Evolutionary conservation across 1,140 invertebrate genomes (phyloP), one percentile per base, ranked within the genome.

Genomic region (Temnothorax nylanderi): DNA sequence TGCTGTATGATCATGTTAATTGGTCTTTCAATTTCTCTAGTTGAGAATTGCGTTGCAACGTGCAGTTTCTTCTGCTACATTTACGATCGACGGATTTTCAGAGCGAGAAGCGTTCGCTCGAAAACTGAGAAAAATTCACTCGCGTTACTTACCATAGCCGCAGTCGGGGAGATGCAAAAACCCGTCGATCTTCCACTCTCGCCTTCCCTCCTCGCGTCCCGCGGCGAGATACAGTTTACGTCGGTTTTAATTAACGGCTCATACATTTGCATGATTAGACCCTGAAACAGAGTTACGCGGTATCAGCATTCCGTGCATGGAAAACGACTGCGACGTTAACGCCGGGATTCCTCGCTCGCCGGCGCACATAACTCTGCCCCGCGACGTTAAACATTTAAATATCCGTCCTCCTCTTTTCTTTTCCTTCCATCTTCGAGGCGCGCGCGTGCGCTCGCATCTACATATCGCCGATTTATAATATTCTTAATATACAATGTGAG

Each of bases 221-320:
- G 37, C 13, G 13, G 21, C 62, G 65, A 78, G 84, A 90, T 74
- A 80, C 49, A 72, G 21, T 54, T 81, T 69, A 26, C 21, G 41
- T 49, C 65, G 65, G 65, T 69, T 88, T 91, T 91, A 91, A 91
- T 91, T 91, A 90, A 86, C 89, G 87, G 62, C 89, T 87, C 84
- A 84, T 90, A 90, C 87, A 90, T 91, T 91, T 91, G 87, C 90
- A 91, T 91, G 90, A 90, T 90, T 88, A 91, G 89, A 87, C 47
- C 62, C 67, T 88, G 87, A 81, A 86, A 78, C 80, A 56, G 81
- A 87, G 81, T 88, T 91, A 71, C 84, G 78, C 74, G 82, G 65
- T 87, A 90, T 88, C 84, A 7, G 56, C 81, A 88, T 90, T 91
- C 87, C 78, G 64, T 76, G 78, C 71, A 76, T 82, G 75, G 84